These are phyloP conservation scores for Dromaius novaehollandiae DNA, from an alignment of 2,113 vertebrate species.

Conservation along the genomic window DNA sequence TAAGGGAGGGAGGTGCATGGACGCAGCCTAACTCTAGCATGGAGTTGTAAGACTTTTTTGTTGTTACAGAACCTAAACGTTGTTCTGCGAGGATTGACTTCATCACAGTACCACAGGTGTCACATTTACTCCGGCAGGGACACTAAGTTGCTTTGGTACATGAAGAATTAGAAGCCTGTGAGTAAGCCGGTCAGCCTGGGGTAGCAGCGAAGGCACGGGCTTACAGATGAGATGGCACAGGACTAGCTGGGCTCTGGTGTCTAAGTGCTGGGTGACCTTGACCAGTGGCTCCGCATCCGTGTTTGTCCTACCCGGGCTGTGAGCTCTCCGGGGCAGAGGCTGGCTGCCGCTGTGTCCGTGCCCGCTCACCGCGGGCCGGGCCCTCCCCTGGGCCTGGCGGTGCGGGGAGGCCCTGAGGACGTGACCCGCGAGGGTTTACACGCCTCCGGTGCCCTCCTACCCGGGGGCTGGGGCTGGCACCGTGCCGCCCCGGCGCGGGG, in stretches of 20 bases:
- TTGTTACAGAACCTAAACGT: neutral
- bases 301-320: neutral
- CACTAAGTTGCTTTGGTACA: neutral
- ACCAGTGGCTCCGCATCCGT: neutral
- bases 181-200: rapidly evolving
- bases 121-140: neutral
- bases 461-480: too few relatives aligned
- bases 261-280: neutral
- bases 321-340: neutral
- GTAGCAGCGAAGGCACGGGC: neutral
- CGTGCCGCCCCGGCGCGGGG: too few relatives aligned
- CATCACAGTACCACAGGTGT: neutral
- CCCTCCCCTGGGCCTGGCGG: neutral
- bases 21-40: rapidly evolving
- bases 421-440: rapidly evolving
- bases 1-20: neutral
- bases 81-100: neutral
- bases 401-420: neutral
- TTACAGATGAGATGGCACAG: neutral
- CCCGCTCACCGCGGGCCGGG: neutral
- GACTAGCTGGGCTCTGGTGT: neutral
- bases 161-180: rapidly evolving
- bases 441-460: neutral
- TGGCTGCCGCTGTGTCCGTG: too few relatives aligned
- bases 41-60: neutral